Evolutionary conservation across 2,797 vertebrate species (phyloP).

Genomic region (Melanotaenia trifasciata): DNA sequence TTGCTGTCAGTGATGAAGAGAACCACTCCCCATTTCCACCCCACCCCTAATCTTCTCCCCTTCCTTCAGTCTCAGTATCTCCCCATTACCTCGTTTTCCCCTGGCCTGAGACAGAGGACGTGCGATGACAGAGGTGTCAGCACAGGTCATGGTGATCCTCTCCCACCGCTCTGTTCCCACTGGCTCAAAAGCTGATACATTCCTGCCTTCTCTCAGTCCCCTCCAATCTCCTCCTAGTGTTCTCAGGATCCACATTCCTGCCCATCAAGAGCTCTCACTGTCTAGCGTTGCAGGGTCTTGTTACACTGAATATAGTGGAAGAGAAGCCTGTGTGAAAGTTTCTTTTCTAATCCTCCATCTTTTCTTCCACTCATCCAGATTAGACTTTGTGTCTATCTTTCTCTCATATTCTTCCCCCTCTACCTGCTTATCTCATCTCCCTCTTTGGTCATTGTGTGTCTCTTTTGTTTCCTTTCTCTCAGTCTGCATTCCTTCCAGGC

Average conservation of each 20-base stretch:
- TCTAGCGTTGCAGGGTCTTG: slow-evolving; percentile 63
- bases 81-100: slow-evolving; percentile 35
- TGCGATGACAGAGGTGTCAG: slow-evolving; percentile 88
- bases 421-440: slow-evolving; percentile 40
- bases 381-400: slow-evolving; percentile 68
- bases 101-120: slow-evolving; percentile 57
- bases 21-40: slow-evolving; percentile 33
- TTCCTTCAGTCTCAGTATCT: slow-evolving; percentile 33
- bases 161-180: slow-evolving; percentile 70
- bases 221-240: slow-evolving; percentile 73
- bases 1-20: slow-evolving; percentile 78
- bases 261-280: slow-evolving; percentile 71
- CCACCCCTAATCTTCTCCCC: slow-evolving; percentile 7
- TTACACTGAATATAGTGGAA: slow-evolving; percentile 66
- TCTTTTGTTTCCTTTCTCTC: slow-evolving; percentile 15
- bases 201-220: slow-evolving; percentile 73
- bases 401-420: slow-evolving; percentile 31
- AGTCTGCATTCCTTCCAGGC: slow-evolving; percentile 23
- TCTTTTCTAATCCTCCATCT: slow-evolving; percentile 70
- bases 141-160: slow-evolving; percentile 84
- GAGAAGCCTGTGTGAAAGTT: slow-evolving; percentile 69
- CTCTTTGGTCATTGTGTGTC: slow-evolving; percentile 26
- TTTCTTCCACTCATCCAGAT: slow-evolving; percentile 67
- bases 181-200: slow-evolving; percentile 67
- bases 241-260: slow-evolving; percentile 86